Evolutionary conservation across 2,113 vertebrate species (phyloP), one percentile per base, ranked within the genome.

Genomic region (Suricata suricatta): DNA sequence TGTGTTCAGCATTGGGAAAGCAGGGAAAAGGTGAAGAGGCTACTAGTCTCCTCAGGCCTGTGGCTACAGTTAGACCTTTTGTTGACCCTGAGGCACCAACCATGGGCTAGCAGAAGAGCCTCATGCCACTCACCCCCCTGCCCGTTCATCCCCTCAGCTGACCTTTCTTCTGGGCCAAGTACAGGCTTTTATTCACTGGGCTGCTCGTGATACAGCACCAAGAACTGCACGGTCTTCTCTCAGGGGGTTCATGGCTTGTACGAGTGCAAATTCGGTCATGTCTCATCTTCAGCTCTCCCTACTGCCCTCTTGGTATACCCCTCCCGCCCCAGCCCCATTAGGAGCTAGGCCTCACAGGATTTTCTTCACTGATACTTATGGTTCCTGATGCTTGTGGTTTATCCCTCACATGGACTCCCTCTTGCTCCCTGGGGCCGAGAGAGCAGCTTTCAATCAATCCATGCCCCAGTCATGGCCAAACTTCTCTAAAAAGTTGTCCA

Each of bases 401-500:
- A 5, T 68, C 25, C 47, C 38, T 44, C 27, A 6, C 44, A 9
- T 5, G 14, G n/a, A 23, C n/a, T 82, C 57, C n/a, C 21, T 91
- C 90, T 86, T 68, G 74, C 8, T 87, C 12, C 44, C 38, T 87
- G 88, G 41, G 35, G 35, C 66, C 50, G 14, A 9, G 82, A 69
- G 54, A 88, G n/a, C 38, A 95, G 66, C 57, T 89, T 92, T 52
- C 3, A 15, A 66, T n/a, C 54, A 92, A 38, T 44, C 57, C 41
- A 19, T 17, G 69, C n/a, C 66, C 23, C 21, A n/a, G 11, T 87
- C 31, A 11, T 2, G 23, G 23, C 38, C 33, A 88, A 74, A 87
- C 64, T 60, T 89, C 82, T 91, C 79, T 54, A 47, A 63, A 90
- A 23, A 69, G 10, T 52, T 69, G 31, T 85, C 71, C 38, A 76